Conservation (phyloP, 1,140 invertebrate species). For the Papilio polytes region DNA sequence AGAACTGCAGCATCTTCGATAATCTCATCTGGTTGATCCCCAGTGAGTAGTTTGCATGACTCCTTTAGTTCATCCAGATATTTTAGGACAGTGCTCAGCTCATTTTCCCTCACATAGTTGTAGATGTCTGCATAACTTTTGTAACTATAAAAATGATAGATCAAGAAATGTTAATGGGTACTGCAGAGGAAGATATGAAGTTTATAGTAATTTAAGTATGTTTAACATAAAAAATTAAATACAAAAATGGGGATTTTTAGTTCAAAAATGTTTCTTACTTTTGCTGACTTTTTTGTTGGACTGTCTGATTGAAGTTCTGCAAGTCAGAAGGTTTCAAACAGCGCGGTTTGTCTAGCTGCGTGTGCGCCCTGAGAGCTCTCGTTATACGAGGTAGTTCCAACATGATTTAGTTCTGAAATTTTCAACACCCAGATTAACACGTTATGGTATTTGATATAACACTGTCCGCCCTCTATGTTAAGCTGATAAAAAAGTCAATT, state of each 20-base stretch:
- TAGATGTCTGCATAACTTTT: conserved; percentile 72
- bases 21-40: conserved; percentile 82
- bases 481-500: background rate
- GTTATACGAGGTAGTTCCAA: conserved; percentile 75
- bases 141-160: conserved; percentile 53
- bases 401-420: conserved; percentile 51
- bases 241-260: no score
- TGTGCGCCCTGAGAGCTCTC: conserved; percentile 74
- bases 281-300: conserved; percentile 55
- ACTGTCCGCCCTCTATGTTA: background rate
- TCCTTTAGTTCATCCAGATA: conserved; percentile 64
- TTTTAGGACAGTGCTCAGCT: conserved; percentile 51
- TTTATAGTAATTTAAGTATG: no score
- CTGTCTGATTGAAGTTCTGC: conserved; percentile 47
- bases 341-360: conserved; percentile 73
- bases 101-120: conserved; percentile 70
- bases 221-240: no score
- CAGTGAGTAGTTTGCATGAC: conserved; percentile 67
- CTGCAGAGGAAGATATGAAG: background rate
- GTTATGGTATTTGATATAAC: background rate
- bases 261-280: conserved; percentile 52
- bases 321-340: conserved; percentile 64
- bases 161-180: background rate
- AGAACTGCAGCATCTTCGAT: conserved; percentile 87
- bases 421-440: background rate